Conservation (phyloP, 2,113 vertebrate species). For the Typhlomys cinereus region DNA sequence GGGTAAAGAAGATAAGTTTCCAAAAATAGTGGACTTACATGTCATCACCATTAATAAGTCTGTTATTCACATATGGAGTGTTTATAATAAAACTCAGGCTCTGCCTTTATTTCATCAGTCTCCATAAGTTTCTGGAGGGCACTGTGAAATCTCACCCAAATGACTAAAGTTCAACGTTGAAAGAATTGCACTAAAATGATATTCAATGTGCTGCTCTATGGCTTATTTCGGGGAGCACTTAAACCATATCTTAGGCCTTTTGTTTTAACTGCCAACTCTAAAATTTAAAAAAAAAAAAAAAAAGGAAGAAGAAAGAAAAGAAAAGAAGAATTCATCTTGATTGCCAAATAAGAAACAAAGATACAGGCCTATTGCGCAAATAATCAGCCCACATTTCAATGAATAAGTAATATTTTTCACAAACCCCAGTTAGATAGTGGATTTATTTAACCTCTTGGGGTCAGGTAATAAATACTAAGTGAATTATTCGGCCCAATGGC, state of each 20-base stretch:
- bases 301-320: conserved; percentile 53
- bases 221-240: conserved; percentile 78
- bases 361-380: conserved; percentile 85
- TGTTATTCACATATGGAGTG: conserved; percentile 67
- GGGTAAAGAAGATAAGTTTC: conserved; percentile 79
- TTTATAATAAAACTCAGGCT: conserved; percentile 75
- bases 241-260: conserved; percentile 68
- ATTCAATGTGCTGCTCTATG: conserved; percentile 45
- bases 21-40: conserved; percentile 78
- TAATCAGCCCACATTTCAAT: conserved; percentile 88
- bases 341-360: conserved; percentile 82
- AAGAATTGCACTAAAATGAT: conserved; percentile 69
- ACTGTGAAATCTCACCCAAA: conserved; percentile 78
- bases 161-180: conserved; percentile 46
- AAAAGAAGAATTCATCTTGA: conserved; percentile 76
- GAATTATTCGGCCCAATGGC: conserved; percentile 93
- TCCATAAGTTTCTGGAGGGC: conserved; percentile 69
- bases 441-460: conserved; percentile 94
- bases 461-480: conserved; percentile 94
- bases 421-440: conserved; percentile 85
- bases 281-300: neutral
- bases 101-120: conserved; percentile 71
- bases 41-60: conserved; percentile 76
- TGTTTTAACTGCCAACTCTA: no score
- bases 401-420: conserved; percentile 90